These are phyloP conservation scores for Euspilapteryx auroguttella DNA, from an alignment of 2,888 invertebrate genomes.

Conservation along the genomic window DNA sequence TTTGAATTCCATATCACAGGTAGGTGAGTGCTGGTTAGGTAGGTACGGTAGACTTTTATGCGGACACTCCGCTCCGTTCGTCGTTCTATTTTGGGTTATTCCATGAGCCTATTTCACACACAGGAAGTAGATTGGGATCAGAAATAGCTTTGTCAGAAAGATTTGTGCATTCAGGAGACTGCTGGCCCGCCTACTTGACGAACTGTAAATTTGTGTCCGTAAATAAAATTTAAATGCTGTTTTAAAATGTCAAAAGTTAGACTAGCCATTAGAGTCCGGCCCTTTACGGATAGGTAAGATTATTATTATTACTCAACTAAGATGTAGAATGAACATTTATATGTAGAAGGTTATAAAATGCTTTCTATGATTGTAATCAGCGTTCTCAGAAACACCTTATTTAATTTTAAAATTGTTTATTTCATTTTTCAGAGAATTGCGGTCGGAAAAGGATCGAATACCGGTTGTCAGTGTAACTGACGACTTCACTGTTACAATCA, in stretches of 20 bases:
- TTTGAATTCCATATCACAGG: too few species aligned
- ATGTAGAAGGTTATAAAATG: too few species aligned
- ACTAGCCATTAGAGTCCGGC: slow-evolving; percentile 66
- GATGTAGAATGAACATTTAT: too few species aligned
- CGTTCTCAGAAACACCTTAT: too few species aligned
- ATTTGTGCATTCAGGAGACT: neutral
- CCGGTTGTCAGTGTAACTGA: slow-evolving; percentile 44
- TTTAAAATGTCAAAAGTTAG: slow-evolving; percentile 63
- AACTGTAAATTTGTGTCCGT: neutral
- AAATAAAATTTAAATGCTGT: neutral
- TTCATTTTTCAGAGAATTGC: slow-evolving; percentile 40
- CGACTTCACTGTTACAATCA: slow-evolving; percentile 53
- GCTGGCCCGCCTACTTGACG: neutral
- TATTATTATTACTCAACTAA: neutral
- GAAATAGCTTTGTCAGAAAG: neutral
- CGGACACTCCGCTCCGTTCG: too few species aligned
- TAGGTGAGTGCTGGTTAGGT: too few species aligned
- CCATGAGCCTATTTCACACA: too few species aligned
- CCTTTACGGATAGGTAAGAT: slow-evolving; percentile 64
- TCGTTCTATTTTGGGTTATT: too few species aligned
- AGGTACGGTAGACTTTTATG: too few species aligned
- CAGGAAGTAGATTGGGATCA: neutral
- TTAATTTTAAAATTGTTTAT: too few species aligned
- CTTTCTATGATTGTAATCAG: too few species aligned
- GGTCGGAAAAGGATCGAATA: slow-evolving; percentile 30